phyloP scores from a whole-genome alignment of 2,888 invertebrate species.

The Trachelus troglodyta region DNA sequence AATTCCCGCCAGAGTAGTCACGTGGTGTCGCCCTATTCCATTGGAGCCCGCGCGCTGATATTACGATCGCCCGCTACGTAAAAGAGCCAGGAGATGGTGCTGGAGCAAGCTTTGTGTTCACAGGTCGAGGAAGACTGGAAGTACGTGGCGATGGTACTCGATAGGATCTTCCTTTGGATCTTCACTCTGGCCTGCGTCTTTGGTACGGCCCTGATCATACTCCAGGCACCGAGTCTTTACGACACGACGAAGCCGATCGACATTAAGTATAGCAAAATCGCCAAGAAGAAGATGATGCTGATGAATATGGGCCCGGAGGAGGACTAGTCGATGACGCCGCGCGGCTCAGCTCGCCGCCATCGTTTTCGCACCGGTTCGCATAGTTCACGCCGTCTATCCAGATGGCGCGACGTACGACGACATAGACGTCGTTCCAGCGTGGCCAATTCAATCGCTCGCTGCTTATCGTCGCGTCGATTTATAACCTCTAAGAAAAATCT shows the following conservation, averaged over 20 bases:
- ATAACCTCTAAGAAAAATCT: not conserved
- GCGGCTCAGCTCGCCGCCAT: slow-evolving; percentile 37
- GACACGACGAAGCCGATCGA: slow-evolving; percentile 91
- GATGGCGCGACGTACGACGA: slow-evolving; percentile 10
- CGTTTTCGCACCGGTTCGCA: slow-evolving; percentile 8
- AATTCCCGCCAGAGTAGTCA: not conserved
- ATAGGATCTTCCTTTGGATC: slow-evolving; percentile 94
- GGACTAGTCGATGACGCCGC: slow-evolving; percentile 64
- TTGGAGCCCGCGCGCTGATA: no score
- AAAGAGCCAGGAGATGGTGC: not conserved
- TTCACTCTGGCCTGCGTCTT: slow-evolving; percentile 94
- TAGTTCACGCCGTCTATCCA: slow-evolving; percentile 12
- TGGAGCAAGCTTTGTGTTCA: slow-evolving; percentile 35
- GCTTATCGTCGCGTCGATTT: not conserved
- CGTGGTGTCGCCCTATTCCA: not conserved
- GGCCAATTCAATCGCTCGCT: not conserved
- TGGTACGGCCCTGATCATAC: slow-evolving; percentile 88
- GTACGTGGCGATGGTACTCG: slow-evolving; percentile 95
- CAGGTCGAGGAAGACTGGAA: slow-evolving; percentile 99
- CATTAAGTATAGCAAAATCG: slow-evolving; percentile 90
- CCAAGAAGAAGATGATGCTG: slow-evolving; percentile 89
- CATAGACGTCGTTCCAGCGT: slow-evolving; percentile 3
- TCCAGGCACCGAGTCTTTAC: slow-evolving; percentile 92
- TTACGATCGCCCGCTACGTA: not conserved
- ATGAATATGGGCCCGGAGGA: slow-evolving; percentile 86